Conservation (phyloP, 2,888 invertebrate genomes). For the Lithophane socia region DNA sequence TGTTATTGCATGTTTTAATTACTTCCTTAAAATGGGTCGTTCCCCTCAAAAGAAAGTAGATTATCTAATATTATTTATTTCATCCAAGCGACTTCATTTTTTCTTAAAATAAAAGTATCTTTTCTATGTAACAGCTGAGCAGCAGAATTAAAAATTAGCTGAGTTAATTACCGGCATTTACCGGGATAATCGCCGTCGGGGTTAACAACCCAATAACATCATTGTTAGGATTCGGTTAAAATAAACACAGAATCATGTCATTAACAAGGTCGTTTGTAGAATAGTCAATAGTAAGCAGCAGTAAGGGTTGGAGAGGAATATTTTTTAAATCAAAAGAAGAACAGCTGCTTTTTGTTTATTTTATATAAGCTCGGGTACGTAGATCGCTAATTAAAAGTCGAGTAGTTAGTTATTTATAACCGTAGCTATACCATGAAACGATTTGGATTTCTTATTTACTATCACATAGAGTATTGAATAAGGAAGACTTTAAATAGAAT, state of each 20-base stretch:
- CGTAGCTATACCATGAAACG: neutral
- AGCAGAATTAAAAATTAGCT: neutral
- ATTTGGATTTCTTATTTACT: neutral
- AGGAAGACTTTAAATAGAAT: neutral
- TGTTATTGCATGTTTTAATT: neutral
- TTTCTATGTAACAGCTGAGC: neutral
- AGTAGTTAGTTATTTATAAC: neutral
- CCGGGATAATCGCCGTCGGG: neutral
- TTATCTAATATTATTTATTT: neutral
- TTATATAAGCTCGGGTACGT: neutral
- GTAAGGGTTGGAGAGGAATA: neutral
- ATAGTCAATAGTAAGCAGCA: constrained; percentile 3
- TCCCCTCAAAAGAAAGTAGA: neutral
- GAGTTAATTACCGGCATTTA: neutral
- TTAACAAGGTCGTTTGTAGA: constrained; percentile 41
- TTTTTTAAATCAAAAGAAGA: neutral
- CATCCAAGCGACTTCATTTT: neutral
- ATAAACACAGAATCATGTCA: constrained; percentile 39
- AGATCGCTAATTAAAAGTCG: neutral
- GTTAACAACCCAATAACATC: constrained; percentile 34
- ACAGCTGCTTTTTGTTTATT: neutral
- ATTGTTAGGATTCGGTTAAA: constrained; percentile 38
- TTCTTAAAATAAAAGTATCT: constrained; percentile 3
- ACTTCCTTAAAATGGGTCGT: neutral
- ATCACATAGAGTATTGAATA: neutral